Evolutionary conservation across 1,140 invertebrate genomes (phyloP), one percentile per base, ranked within the genome.

Genomic region (Lepidostoma basale): DNA sequence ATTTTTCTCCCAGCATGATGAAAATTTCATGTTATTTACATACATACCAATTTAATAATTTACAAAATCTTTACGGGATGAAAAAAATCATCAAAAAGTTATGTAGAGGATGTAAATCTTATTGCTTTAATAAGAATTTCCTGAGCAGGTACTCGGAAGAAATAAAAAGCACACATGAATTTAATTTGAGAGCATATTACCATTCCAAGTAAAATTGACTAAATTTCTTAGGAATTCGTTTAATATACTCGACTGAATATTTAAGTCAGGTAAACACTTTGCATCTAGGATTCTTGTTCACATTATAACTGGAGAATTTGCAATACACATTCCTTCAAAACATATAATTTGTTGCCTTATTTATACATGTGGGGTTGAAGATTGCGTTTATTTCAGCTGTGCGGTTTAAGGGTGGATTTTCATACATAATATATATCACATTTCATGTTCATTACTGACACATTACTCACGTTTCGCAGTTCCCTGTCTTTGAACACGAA

Each of bases 401-500:
- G 54, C 25, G 52, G 58, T 52, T 30, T 9, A 22, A 25, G 52
- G 36, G 58, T 62, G 60, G 23, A 69, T 67, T 70, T 59, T 59
- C 14, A 67, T 70, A 62, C 58, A 70, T 71, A 59, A 59, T 63
- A 59, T 62, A 56, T 72, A 68, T 72, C 62, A 52, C 62, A 58
- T 69, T 72, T 72, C 67, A 30, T 67, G 56, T 72, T 72, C 70
- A 69, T 72, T 72, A 72, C 58, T 47, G 56, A 62, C 70, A 68
- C 69, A 71, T 67, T 62, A 67, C 69, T 71, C 40, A 28, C 40
- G 60, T 72, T 72, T 72, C 62, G 22, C 16, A 56, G 28, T 59
- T 52, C 62, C 62, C 68, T 56, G 69, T 65, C 66, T 68, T 65
- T 65, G 66, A 65, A 44, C 52, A n/a, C n/a, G n/a, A n/a, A n/a